Evolutionary conservation across 2,888 invertebrate species (phyloP), one percentile per base, ranked within the genome.

Genomic region (Baccha elongata): DNA sequence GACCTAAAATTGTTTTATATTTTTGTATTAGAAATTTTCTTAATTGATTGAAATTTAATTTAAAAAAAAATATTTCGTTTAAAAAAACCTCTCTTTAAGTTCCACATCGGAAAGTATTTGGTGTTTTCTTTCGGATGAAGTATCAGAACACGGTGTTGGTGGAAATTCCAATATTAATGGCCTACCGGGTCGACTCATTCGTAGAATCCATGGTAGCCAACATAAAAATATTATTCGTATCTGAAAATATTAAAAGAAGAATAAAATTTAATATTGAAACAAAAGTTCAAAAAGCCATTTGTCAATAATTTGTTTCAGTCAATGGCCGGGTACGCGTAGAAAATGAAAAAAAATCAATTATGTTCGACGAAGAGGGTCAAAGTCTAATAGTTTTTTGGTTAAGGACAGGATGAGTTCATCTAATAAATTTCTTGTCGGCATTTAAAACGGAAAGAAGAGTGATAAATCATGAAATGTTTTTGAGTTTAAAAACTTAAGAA

Each of bases 171-270:
- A 90, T 85, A 92, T 91, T 80, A 91, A 87, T 50, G 91, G 91
- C 87, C 93, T 92, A 87, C 93, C 94, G 86, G 94, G 93, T 88
- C 94, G 93, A 88, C 95, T 95, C 99, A 99, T 99, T 88, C 98
- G 94, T 90, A 99, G 93, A 88, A 99, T 92, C 94, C 98, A 98
- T 87, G 99, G 99, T 91, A 99, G 93, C 98, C 99, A 99, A 91
- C 96, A 96, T 89, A 99, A 94, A 92, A 99, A 97, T 90, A 99
- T 94, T 89, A 96, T 93, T 91, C 95, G 96, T 89, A 97, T 95
- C 97, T 97, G 91, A 44, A 60, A 21, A 46, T 23, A 5, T 32
- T 32, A 62, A 55, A n/a, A 37, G 3, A 46, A 35, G n/a, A 21
- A 32, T 5, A 60, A 17, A 32, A 55, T 53, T 35, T 68, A 42